Evolutionary conservation across 1,140 invertebrate species (phyloP).

Genomic region (Paramacrobiotus metropolitanus): DNA sequence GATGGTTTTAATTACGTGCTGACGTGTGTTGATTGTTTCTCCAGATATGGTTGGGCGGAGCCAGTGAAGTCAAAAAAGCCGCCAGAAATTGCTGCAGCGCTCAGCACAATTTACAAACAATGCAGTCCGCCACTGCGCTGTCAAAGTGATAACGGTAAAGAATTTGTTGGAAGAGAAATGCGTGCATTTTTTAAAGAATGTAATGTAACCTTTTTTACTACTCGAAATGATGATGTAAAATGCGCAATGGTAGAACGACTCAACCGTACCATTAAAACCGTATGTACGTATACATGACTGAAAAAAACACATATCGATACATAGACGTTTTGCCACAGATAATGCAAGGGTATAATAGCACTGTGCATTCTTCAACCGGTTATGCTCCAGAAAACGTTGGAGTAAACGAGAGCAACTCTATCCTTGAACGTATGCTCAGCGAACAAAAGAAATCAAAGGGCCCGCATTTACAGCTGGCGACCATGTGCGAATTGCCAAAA

Average conservation of each 20-base stretch:
- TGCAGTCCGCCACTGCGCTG: background rate
- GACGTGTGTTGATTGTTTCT: conserved; percentile 14
- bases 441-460: no score
- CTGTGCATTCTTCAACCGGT: no score
- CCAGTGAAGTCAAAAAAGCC: conserved; percentile 13
- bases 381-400: no score
- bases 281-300: background rate
- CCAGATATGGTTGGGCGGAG: conserved; percentile 14
- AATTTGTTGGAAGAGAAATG: background rate
- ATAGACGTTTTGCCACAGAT: no score
- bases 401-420: no score
- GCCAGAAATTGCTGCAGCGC: conserved; percentile 8
- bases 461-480: no score
- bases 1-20: conserved; percentile 13
- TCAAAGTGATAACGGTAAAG: background rate
- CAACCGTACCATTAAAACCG: background rate
- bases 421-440: no score
- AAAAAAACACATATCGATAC: no score
- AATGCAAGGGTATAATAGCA: no score
- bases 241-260: background rate
- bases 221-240: background rate
- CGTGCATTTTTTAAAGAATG: background rate
- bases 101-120: conserved; percentile 11
- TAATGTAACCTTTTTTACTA: background rate
- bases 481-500: no score